Base-by-base conservation (phyloP, 1,140 invertebrate genomes). In the Drosophila arawakana region DNA sequence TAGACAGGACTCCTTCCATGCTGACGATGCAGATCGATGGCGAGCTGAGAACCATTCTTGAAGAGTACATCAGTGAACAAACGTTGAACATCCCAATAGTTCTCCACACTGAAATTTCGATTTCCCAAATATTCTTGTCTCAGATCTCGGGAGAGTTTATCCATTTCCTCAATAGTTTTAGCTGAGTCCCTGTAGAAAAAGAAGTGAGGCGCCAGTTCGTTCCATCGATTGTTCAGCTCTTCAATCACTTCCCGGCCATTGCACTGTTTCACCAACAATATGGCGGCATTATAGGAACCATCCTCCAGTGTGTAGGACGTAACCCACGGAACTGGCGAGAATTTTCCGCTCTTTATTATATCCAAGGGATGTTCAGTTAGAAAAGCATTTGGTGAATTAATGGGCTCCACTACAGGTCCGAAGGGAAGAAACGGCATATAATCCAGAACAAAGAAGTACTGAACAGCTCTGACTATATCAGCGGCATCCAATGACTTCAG, bases 391-490 rank as follows among this genome's bases (percentile, higher is more conserved):
- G n/a, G 1, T 0, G 66, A 55, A 37, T 77, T 65, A 7, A 13
- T 44, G 7, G 74, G 30, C 52, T 95, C 94, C 0, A 94, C 77
- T 0, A 94, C 93, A 9, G 94, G 94, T 3, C 94, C 94, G 78
- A 95, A 95, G 0, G 94, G 94, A 11, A 93, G 90, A 68, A 93
- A 94, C 13, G 94, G 95, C 81, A 94, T 94, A 59, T 93, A 94
- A 11, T 93, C 76, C 88, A 93, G 94, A 3, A 89, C 73, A 7
- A 78, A 43, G 49, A 89, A 85, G 7, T 78, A 15, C 8, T 35
- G 34, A 7, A 84, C 74, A 9, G 69, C 70, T 3, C 13, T 25
- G 0, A 84, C 81, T 43, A 89, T 69, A 7, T 79, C 55, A 0
- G 37, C n/a, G 0, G 94, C 93, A n/a, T 93, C 91, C 46, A 93